Conservation (phyloP, 1,140 invertebrate species). For the Chironomus tepperi region DNA sequence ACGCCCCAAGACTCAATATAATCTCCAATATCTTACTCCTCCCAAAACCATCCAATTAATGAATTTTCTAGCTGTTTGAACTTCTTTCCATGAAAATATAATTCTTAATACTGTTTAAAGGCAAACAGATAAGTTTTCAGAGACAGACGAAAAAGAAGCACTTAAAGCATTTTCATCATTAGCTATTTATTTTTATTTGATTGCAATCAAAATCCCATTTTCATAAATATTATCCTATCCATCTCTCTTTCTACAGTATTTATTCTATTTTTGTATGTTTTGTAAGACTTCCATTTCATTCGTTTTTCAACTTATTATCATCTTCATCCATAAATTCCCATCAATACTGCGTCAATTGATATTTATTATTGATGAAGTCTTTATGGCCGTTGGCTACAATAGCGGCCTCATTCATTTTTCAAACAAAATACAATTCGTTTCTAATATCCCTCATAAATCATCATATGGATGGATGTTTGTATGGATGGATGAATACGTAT, state of each 20-base stretch:
- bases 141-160: too few relatives aligned
- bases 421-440: background rate
- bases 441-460: constrained; percentile 2
- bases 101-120: too few relatives aligned
- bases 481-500: background rate
- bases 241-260: background rate
- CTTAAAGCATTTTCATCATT: too few relatives aligned
- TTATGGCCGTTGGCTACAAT: constrained; percentile 4
- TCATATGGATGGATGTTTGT: background rate
- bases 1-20: too few relatives aligned
- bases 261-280: background rate
- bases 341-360: background rate
- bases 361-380: constrained; percentile 14
- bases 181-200: too few relatives aligned
- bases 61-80: too few relatives aligned
- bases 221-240: background rate
- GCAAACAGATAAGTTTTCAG: too few relatives aligned
- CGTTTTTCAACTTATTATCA: background rate
- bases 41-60: too few relatives aligned
- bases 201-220: background rate
- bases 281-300: background rate
- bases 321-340: background rate
- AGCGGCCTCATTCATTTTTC: background rate
- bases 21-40: too few relatives aligned
- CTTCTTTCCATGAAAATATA: too few relatives aligned